Evolutionary conservation across 2,888 invertebrate species (phyloP).

Genomic region (Tineola bisselliella): DNA sequence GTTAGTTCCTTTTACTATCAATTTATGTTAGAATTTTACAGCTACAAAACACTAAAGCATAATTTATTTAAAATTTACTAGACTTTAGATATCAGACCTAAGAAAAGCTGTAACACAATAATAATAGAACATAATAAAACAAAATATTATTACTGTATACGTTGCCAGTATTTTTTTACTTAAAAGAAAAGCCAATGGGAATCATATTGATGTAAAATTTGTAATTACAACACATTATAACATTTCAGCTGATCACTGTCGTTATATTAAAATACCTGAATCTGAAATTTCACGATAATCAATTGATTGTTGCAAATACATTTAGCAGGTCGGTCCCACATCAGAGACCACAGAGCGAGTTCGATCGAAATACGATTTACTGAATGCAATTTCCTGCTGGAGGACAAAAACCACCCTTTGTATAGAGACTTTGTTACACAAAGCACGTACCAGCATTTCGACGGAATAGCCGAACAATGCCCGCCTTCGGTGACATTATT

Average conservation of each 20-base stretch:
- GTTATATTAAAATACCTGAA: neutral
- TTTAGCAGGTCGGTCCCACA: neutral
- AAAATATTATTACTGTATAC: too few relatives aligned
- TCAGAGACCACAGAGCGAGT: neutral
- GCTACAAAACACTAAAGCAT: too few relatives aligned
- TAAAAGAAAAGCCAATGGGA: too few relatives aligned
- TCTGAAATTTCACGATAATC: slow-evolving; percentile 1
- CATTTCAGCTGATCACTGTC: neutral
- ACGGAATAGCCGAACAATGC: neutral
- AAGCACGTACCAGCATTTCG: slow-evolving; percentile 29
- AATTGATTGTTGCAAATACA: slow-evolving; percentile 1
- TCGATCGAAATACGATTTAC: slow-evolving; percentile 36
- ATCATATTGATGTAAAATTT: too few relatives aligned
- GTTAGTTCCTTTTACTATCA: too few relatives aligned
- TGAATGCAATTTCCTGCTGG: slow-evolving; percentile 47
- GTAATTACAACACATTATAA: too few relatives aligned
- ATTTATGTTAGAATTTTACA: too few relatives aligned
- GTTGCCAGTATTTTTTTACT: too few relatives aligned
- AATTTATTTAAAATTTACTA: too few relatives aligned
- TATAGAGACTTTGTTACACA: slow-evolving; percentile 27
- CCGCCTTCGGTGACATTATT: slow-evolving; percentile 9
- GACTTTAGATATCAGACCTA: too few relatives aligned
- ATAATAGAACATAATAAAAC: too few relatives aligned
- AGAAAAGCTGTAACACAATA: too few relatives aligned
- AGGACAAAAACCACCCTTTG: slow-evolving; percentile 8